Evolutionary conservation across 2,113 vertebrate species (phyloP), one percentile per base, ranked within the genome.

Genomic region (Tragelaphus strepsiceros): DNA sequence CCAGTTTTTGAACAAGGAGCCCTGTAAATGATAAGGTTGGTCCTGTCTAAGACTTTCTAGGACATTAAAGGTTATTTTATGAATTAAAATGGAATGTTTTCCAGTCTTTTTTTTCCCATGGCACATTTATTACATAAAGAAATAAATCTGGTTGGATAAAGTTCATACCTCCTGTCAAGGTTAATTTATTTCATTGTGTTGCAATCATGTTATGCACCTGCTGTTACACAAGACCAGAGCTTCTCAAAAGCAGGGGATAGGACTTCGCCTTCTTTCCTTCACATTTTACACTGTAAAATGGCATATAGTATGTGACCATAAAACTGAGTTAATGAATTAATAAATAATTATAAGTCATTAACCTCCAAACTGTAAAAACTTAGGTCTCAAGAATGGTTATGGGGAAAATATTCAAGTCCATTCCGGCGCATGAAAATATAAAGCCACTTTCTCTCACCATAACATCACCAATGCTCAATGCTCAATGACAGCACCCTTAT

Each of bases 1-100:
- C 28, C 5, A 54, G 46, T 53, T 83, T 88, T 59, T 67, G 15
- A 90, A 59, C 32, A 74, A 49, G 80, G 62, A n/a, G 24, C 22
- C 4, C 62, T 10, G 21, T 10, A 87, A 19, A 30, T 83, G 64
- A 43, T 21, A 22, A 30, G 22, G 43, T 4, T 89, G 61, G 64
- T 78, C n/a, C 74, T 74, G 35, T 21, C 53, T 78, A 35, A 53
- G 49, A 82, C 58, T 90, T 90, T 43, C 30, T 35, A 30, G 61
- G 54, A 77, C 39, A 95, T 30, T 86, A 83, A 56, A n/a, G 54
- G 39, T 56, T 26, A 74, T 46, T 90, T 87, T 90, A 49, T 64
- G 30, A 64, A 81, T 39, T 39, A 67, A 89, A 94, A 30, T 0
- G 0, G 7, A 35, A 26, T 1, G n/a, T 67, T 94, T 96, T 81